Conservation (phyloP, 2,797 vertebrate genomes). For the Lagocephalus sceleratus region DNA sequence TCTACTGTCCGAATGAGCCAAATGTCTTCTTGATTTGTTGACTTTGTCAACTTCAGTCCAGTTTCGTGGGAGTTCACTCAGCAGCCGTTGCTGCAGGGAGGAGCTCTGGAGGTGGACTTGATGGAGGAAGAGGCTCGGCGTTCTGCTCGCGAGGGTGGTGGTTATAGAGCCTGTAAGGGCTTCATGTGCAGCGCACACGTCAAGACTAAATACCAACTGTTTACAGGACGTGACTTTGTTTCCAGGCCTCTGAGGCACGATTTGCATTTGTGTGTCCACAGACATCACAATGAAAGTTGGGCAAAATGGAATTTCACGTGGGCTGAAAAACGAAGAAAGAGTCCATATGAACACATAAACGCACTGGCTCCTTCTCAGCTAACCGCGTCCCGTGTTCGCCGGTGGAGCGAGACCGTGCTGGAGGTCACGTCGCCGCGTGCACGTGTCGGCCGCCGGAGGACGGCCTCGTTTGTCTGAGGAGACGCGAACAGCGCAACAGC, state of each 20-base stretch:
- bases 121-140: too few relatives aligned
- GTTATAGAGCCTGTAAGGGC: too few relatives aligned
- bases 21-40: too few relatives aligned
- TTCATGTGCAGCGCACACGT: conserved; percentile 4
- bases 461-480: conserved; percentile 11
- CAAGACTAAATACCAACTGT: conserved; percentile 16
- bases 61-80: too few relatives aligned
- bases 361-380: conserved; percentile 35
- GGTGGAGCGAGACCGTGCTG: conserved; percentile 14
- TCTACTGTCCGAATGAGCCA: too few relatives aligned
- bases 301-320: conserved; percentile 41
- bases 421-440: conserved; percentile 28
- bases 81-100: too few relatives aligned
- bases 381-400: conserved; percentile 26
- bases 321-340: conserved; percentile 36
- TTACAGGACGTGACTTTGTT: conserved; percentile 19
- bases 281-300: conserved; percentile 33
- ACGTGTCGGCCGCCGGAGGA: conserved; percentile 12
- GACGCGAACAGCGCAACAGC: neutral
- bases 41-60: too few relatives aligned
- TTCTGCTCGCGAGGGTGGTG: too few relatives aligned
- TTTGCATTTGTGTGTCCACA: conserved; percentile 34
- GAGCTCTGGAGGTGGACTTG: too few relatives aligned
- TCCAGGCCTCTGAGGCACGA: conserved; percentile 35
- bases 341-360: conserved; percentile 28